phyloP scores from a whole-genome alignment of 2,797 vertebrate species.

The Myotis daubentonii region DNA sequence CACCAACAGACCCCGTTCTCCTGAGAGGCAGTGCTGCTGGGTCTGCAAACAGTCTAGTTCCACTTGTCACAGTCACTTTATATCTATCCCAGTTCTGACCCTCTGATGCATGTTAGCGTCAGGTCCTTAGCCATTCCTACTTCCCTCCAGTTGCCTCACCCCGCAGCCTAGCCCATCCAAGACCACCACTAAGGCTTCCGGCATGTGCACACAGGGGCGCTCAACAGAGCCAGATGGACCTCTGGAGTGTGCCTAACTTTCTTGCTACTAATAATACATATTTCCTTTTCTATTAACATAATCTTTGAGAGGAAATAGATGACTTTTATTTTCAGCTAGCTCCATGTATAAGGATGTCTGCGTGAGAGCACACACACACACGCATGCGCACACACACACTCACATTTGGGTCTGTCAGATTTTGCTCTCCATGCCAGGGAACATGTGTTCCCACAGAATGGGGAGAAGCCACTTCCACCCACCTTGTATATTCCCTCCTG shows the following conservation, averaged over 20 bases:
- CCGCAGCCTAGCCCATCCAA: not conserved
- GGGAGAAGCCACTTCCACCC: not conserved
- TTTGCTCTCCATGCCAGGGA: conserved; percentile 77
- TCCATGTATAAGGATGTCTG: conserved; percentile 76
- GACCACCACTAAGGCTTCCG: not conserved
- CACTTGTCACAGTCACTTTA: not conserved
- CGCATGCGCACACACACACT: not conserved
- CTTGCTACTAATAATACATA: conserved; percentile 6
- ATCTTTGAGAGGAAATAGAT: conserved; percentile 73
- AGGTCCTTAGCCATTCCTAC: not conserved
- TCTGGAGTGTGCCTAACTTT: not conserved
- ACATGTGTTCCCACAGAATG: conserved; percentile 82
- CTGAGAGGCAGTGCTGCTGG: not conserved
- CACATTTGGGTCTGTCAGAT: conserved; percentile 80
- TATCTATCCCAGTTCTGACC: not conserved
- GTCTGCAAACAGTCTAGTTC: not conserved
- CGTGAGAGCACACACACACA: not conserved
- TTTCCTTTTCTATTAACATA: conserved; percentile 65
- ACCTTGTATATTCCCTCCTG: too few relatives aligned
- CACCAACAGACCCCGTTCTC: not conserved
- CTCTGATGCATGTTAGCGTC: not conserved
- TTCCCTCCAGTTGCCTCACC: not conserved
- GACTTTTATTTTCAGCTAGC: conserved; percentile 77
- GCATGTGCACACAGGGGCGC: accelerated
- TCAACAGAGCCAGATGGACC: not conserved